These are phyloP conservation scores for Ricordea florida DNA, from an alignment of 92 coral and sea anemone genomes.

Conservation along the genomic window DNA sequence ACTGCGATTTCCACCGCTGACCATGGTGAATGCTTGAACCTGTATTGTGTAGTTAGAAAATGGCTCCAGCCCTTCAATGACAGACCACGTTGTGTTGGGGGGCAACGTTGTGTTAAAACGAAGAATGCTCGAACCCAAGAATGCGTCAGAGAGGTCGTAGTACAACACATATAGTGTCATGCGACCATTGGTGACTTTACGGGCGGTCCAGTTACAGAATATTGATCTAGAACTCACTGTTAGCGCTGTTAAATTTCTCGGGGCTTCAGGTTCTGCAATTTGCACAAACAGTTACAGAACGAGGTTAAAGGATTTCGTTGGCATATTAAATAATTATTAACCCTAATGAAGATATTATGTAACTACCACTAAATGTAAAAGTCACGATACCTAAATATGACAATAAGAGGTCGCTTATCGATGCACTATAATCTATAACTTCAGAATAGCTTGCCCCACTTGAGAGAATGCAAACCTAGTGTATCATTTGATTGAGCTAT, in stretches of 20 bases:
- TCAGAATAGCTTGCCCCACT: no score
- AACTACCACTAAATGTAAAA: no score
- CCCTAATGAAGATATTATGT: no score
- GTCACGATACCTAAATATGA: no score
- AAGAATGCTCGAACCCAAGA: not conserved
- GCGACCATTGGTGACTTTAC: constrained; percentile 52
- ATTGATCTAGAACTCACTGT: constrained; percentile 33
- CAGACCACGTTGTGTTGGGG: not conserved
- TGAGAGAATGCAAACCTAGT: no score
- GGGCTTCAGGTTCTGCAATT: constrained; percentile 51
- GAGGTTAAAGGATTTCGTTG: not conserved
- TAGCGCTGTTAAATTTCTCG: constrained; percentile 18
- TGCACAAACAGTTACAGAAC: not conserved
- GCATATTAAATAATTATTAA: no score
- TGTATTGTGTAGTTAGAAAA: constrained; percentile 42
- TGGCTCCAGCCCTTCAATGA: constrained; percentile 32
- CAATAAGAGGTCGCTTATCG: no score
- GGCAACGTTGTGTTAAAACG: not conserved
- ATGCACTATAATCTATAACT: no score
- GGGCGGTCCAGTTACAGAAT: constrained; percentile 46
- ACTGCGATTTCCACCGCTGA: constrained; percentile 59
- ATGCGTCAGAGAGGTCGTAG: constrained; percentile 5
- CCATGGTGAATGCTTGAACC: constrained; percentile 53
- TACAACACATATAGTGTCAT: constrained; percentile 37
- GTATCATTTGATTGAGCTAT: no score